phyloP scores from a whole-genome alignment of 2,888 invertebrate species.

The Agrochola lychnidis region DNA sequence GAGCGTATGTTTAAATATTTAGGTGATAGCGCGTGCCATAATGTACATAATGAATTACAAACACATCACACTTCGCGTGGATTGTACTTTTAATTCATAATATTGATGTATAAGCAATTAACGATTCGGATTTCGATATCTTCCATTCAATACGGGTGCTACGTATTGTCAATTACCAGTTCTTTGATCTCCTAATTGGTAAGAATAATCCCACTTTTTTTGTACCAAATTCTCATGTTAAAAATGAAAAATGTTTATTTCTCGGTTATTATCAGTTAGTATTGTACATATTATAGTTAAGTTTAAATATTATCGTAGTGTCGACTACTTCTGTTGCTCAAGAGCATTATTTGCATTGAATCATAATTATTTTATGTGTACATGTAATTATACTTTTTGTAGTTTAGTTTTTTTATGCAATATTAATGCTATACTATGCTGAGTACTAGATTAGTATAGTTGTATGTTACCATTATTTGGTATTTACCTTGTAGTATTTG shows the following conservation, averaged over 20 bases:
- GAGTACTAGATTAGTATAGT: slow-evolving; percentile 31
- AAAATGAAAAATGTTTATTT: slow-evolving; percentile 48
- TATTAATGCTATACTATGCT: slow-evolving; percentile 46
- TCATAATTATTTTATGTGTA: slow-evolving; percentile 44
- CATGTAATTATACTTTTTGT: slow-evolving; percentile 53
- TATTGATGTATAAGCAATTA: slow-evolving; percentile 52
- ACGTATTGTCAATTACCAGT: slow-evolving; percentile 44
- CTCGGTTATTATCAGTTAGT: slow-evolving; percentile 40
- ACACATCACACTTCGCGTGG: slow-evolving; percentile 71
- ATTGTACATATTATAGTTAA: slow-evolving; percentile 58
- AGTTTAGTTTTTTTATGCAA: slow-evolving; percentile 56
- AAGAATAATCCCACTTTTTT: slow-evolving; percentile 51
- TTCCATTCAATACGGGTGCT: slow-evolving; percentile 39
- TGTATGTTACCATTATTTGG: slow-evolving; percentile 61
- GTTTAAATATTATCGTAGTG: slow-evolving; percentile 42
- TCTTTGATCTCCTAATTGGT: slow-evolving; percentile 61
- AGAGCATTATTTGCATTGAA: slow-evolving; percentile 65
- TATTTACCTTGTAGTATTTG: slow-evolving; percentile 40
- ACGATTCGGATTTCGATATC: slow-evolving; percentile 49
- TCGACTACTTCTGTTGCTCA: slow-evolving; percentile 64
- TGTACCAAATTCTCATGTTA: slow-evolving; percentile 60
- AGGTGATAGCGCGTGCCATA: slow-evolving; percentile 66
- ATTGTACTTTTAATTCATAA: slow-evolving; percentile 64
- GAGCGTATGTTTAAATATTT: slow-evolving; percentile 41
- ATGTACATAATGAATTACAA: slow-evolving; percentile 70